phyloP scores from a whole-genome alignment of 2,113 vertebrate genomes.

The Aix galericulata region DNA sequence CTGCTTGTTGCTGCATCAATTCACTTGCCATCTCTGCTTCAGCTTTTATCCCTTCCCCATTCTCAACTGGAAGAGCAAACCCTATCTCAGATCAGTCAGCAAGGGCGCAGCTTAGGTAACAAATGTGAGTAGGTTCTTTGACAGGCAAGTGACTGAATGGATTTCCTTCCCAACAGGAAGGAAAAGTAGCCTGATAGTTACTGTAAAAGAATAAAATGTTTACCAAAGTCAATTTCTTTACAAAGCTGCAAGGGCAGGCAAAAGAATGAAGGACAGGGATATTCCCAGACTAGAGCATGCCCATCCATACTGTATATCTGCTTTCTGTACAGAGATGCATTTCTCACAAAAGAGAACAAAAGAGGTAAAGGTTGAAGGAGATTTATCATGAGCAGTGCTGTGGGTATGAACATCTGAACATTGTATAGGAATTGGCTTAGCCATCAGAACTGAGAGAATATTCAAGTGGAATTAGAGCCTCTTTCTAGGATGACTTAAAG shows the following conservation, averaged over 20 bases:
- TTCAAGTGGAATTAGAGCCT: not conserved
- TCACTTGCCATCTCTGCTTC: not conserved
- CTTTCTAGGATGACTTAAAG: not conserved
- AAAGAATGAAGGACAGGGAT: not conserved
- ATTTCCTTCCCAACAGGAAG: not conserved
- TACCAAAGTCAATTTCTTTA: not conserved
- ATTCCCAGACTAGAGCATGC: not conserved
- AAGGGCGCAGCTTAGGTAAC: not conserved
- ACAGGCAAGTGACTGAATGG: not conserved
- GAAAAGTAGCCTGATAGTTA: not conserved
- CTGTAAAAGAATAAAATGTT: not conserved
- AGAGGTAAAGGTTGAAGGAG: not conserved
- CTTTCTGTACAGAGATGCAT: not conserved
- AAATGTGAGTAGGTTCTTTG: not conserved
- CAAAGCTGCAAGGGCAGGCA: rapidly evolving
- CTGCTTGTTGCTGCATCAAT: not conserved
- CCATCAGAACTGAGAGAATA: not conserved
- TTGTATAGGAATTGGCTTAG: not conserved
- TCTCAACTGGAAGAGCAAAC: not conserved
- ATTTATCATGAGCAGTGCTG: not conserved
- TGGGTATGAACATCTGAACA: not conserved
- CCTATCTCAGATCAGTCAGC: not conserved
- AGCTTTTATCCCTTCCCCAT: not conserved
- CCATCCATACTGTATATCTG: not conserved
- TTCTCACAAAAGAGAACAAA: not conserved